Evolutionary conservation across 2,113 vertebrate species (phyloP), one percentile per base, ranked within the genome.

Genomic region (Callaeas wilsoni): DNA sequence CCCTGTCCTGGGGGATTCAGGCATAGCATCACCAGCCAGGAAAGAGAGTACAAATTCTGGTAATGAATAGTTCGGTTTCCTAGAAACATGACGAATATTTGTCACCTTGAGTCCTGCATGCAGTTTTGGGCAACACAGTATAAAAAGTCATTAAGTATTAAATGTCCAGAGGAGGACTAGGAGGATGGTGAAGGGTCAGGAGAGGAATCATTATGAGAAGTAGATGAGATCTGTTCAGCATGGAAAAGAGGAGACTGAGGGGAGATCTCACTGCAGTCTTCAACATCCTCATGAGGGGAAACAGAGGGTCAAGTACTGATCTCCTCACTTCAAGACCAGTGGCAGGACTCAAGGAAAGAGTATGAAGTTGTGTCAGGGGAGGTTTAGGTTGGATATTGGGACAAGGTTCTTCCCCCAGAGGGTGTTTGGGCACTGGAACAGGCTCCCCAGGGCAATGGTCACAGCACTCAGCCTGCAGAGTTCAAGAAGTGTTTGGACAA

Each of bases 11-110:
- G 14, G 27, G 10, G 2, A 5, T 3, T 47, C 50, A 41, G 30
- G 42, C n/a, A 19, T 10, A 29, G 8, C 41, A 56, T 6, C 0
- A 0, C 6, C 35, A 67, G 9, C 20, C 9, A 16, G 32, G 7
- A 42, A 44, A 59, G 29, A 25, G 26, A 44, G 14, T 10, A 65
- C 6, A 65, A 26, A 49, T 35, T 57, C 30, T 65, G 13, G 16
- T n/a, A n/a, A 41, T 20, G 20, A 25, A 35, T 20, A n/a, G 16
- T 30, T 65, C 8, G 5, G 35, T 49, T 75, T 65, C 25, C 32
- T 65, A 41, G 49, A 75, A 65, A 25, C 57, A 8, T 41, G 23
- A 41, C 1, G 4, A 65, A 42, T 75, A 20, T 75, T 65, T 65
- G 10, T 56, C 16, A 50, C 60, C 16, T 76, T 16, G 60, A 42